Evolutionary conservation across 2,797 vertebrate genomes (phyloP), one percentile per base, ranked within the genome.

Genomic region (Pristis pectinata): DNA sequence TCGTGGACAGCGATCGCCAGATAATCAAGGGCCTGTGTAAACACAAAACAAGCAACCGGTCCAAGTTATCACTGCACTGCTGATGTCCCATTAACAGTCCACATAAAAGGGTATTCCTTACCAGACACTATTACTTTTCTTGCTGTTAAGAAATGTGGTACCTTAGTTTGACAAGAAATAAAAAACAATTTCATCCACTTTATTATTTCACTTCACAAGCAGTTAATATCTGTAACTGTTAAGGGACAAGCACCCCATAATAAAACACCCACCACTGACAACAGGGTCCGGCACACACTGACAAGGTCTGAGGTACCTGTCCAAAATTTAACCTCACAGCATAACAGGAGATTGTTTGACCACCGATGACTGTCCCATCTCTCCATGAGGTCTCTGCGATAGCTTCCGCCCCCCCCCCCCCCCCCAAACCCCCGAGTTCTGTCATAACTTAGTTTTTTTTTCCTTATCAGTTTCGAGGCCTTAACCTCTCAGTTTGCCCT

Each of bases 1-100:
- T 99, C 99, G 0, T 99, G 99, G 80, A 99, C 97, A 0, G 97
- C 99, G 27, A 99, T 99, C 82, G 98, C 97, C 96, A 99, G 97
- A 95, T 98, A 99, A 97, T 99, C 99, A 94, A 99, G 96, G 95
- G 98, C 99, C 99, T 99, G 95, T 17, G 95, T 96, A 94, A 96
- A 9, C 64, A 15, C 79, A 44, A 49, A 93, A 74, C 41, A 74
- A 15, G 15, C 5, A 34, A 34, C 24, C 64, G 15, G 0, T n/a
- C 59, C 85, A 19, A 6, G 61, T 64, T 59, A 91, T 24, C 61
- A 10, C 9, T 17, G 8, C 53, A n/a, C 53, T 34, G 30, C 1
- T 3, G 19, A 91, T 67, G 8, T 15, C 2, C 17, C 0, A 9
- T 27, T 3, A 53, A 53, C 8, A 34, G 13, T 89, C 59, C 37